phyloP scores from a whole-genome alignment of 2,797 vertebrate genomes.

The Pogonophryne albipinna region DNA sequence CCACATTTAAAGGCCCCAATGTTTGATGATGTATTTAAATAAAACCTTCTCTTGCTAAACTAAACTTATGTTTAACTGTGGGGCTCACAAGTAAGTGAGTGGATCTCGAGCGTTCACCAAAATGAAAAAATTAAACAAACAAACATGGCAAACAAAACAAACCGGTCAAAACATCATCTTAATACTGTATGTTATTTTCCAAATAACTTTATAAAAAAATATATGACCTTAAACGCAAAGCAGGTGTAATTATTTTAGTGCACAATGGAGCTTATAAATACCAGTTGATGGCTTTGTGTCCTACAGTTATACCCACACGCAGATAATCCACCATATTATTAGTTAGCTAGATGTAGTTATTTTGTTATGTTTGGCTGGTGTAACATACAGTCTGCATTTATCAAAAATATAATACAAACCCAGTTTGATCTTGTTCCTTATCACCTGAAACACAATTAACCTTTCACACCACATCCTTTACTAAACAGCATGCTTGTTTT shows the following conservation, averaged over 20 bases:
- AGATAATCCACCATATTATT: not conserved
- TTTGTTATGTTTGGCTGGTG: not conserved
- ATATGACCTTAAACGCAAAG: not conserved
- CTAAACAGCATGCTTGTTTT: constrained; percentile 24
- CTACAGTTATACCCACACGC: not conserved
- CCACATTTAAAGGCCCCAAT: too few species aligned
- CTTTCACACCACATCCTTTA: not conserved
- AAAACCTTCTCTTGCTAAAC: too few species aligned
- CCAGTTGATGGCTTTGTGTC: not conserved
- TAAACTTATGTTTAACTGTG: too few species aligned
- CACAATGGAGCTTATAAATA: not conserved
- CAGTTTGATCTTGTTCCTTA: constrained; percentile 16
- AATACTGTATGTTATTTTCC: not conserved
- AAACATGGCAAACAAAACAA: not conserved
- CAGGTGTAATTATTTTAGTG: not conserved
- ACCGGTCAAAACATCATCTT: not conserved
- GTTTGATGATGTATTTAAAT: too few species aligned
- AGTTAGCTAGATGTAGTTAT: not conserved
- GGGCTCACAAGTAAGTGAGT: too few species aligned
- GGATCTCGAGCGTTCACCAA: too few species aligned
- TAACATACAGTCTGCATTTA: not conserved
- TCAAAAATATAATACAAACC: not conserved
- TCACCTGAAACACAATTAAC: constrained; percentile 12
- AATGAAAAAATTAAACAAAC: too few species aligned
- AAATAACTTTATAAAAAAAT: not conserved